Base-by-base conservation (phyloP, 2,113 vertebrate species). In the Lipophrys pholis region DNA sequence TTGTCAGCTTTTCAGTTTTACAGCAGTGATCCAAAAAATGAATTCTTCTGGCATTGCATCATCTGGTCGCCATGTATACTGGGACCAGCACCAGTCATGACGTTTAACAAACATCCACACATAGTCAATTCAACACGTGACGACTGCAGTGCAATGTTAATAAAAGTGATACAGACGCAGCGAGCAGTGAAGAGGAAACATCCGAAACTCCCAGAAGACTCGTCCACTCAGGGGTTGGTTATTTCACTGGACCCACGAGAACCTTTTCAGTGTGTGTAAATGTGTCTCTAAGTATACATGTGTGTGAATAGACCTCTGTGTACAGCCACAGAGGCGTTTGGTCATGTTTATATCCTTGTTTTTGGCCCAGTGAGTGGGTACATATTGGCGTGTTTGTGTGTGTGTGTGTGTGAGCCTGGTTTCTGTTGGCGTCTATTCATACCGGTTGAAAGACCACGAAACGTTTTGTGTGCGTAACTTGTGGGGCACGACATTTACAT, bases 291-390 rank as follows among this genome's bases (percentile, higher is more conserved):
- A 11, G 43, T 57, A 62, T 43, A 30, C 21, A 61, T 43, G 76
- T 78, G 66, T 71, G 62, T 86, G 83, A 87, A 78, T 81, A 79
- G 75, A 85, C 71, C 69, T 82, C 84, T 82, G 55, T 80, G 83
- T 85, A 76, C 59, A 89, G 83, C 90, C 89, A 85, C 87, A 80
- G 78, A 73, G 83, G 72, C 45, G 80, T 90, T 90, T 87, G 84
- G 89, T 87, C 82, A 86, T 87, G 86, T 92, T 90, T 90, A 90
- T 83, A 82, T 81, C 83, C 87, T 84, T 86, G 77, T 83, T 87
- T 86, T 88, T 89, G 87, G 84, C 81, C 77, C 58, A 60, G n/a
- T 58, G 64, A 65, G 52, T 77, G 83, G 84, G 77, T 76, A 73
- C 59, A 80, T 45, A 74, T 69, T 30, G 39, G 76, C 67, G 48